phyloP scores from a whole-genome alignment of 2,797 vertebrate species.

The Lerista edwardsae region DNA sequence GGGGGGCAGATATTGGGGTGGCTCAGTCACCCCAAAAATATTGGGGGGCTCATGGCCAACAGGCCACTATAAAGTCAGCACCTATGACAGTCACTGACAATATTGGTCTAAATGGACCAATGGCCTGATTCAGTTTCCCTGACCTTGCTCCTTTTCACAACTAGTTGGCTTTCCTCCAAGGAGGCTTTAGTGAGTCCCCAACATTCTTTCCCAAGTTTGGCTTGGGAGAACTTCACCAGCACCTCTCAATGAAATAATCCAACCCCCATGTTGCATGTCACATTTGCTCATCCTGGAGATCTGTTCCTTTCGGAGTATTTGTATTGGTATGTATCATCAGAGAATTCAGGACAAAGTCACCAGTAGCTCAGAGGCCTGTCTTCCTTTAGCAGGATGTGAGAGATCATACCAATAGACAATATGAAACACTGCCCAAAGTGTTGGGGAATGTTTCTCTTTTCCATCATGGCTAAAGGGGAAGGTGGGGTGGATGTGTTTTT shows the following conservation, averaged over 20 bases:
- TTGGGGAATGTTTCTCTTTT: conserved; percentile 6
- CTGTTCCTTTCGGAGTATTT: neutral
- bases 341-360: conserved; percentile 12
- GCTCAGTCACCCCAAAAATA: too few relatives aligned
- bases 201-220: too few relatives aligned
- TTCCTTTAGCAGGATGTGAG: neutral
- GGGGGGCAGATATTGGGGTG: too few relatives aligned
- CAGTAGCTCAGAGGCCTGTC: neutral
- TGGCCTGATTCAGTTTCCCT: neutral
- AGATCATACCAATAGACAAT: neutral
- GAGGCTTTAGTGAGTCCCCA: too few relatives aligned
- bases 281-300: conserved; percentile 25
- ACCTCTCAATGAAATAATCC: neutral
- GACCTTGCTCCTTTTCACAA: neutral
- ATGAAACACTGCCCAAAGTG: neutral
- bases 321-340: conserved; percentile 19
- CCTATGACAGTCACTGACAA: too few relatives aligned
- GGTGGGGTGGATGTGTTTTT: conserved; percentile 23
- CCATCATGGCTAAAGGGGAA: conserved; percentile 10
- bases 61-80: too few relatives aligned
- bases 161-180: too few relatives aligned
- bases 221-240: too few relatives aligned
- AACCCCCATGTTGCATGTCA: neutral
- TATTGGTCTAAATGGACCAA: too few relatives aligned
- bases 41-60: too few relatives aligned